Evolutionary conservation across 1,140 invertebrate genomes (phyloP).

Genomic region (Antheraea pernyi): DNA sequence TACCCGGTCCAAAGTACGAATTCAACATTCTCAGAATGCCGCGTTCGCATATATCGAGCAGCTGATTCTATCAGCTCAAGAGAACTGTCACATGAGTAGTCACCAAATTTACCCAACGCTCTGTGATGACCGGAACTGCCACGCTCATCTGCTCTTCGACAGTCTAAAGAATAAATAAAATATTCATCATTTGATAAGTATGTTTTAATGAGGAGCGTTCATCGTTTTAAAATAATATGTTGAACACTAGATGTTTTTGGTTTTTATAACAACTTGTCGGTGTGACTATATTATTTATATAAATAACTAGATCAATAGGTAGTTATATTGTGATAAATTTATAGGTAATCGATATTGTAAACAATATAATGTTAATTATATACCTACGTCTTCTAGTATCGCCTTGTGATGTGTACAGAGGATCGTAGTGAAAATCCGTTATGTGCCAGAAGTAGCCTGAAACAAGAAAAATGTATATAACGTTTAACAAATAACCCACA

Average conservation of each 20-base stretch:
- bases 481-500: too few species aligned
- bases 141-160: constrained; percentile 64
- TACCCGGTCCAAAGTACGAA: constrained; percentile 97
- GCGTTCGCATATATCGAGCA: constrained; percentile 88
- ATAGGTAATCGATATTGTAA: neutral
- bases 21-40: constrained; percentile 90
- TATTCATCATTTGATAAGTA: too few species aligned
- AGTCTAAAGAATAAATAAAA: constrained; percentile 47
- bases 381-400: constrained; percentile 86
- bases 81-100: constrained; percentile 93
- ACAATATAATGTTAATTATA: constrained; percentile 30
- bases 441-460: constrained; percentile 96
- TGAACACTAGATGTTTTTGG: too few species aligned
- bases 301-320: too few species aligned
- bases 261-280: too few species aligned
- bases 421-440: constrained; percentile 93
- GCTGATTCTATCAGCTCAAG: constrained; percentile 92
- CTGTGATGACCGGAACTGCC: constrained; percentile 72
- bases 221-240: too few species aligned
- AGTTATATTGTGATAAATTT: too few species aligned
- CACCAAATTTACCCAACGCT: constrained; percentile 82
- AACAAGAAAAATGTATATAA: constrained; percentile 60
- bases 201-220: too few species aligned
- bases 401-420: constrained; percentile 86
- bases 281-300: too few species aligned